Evolutionary conservation across 2,113 vertebrate species (phyloP), one percentile per base, ranked within the genome.

Genomic region (Sphaerodactylus townsendi): DNA sequence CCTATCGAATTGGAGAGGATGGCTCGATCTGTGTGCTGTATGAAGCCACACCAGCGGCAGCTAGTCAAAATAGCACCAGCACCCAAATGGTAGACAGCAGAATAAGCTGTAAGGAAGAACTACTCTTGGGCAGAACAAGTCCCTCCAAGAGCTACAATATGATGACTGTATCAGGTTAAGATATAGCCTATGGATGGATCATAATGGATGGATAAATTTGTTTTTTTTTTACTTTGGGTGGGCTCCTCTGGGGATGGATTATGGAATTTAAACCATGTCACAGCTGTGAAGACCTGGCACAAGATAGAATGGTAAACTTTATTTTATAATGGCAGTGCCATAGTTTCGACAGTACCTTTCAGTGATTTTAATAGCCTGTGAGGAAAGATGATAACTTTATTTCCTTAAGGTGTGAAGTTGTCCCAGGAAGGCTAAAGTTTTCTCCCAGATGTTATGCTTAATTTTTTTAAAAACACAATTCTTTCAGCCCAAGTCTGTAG

Each of bases 91-190:
- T 98, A 96, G 99, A 99, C 95, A 98, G 97, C 97, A 96, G 97
- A 94, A 98, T 98, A 97, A 99, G 99, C 97, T 99, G 98, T 96
- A 99, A 99, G 97, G 99, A 99, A 95, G 99, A 99, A 97, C 97
- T 99, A 94, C 97, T 98, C 94, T 94, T 99, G 96, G 98, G 98
- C 91, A 96, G 99, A 96, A 96, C 97, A 91, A 99, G 98, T 96
- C 98, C 98, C 93, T 98, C 98, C 95, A 99, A 99, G 96, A 95
- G 96, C 95, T 99, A 99, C 97, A 98, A 96, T 95, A 99, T 99
- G 98, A 99, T 99, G 99, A 99, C 99, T 96, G 98, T 99, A 96
- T 99, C 98, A 88, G 97, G 98, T 96, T 99, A 99, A 97, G 92
- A 94, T 96, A 95, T 94, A 94, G 95, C 96, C 94, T 94, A 41